Conservation (phyloP, 2,888 invertebrate species). For the Tethea ocularis region DNA sequence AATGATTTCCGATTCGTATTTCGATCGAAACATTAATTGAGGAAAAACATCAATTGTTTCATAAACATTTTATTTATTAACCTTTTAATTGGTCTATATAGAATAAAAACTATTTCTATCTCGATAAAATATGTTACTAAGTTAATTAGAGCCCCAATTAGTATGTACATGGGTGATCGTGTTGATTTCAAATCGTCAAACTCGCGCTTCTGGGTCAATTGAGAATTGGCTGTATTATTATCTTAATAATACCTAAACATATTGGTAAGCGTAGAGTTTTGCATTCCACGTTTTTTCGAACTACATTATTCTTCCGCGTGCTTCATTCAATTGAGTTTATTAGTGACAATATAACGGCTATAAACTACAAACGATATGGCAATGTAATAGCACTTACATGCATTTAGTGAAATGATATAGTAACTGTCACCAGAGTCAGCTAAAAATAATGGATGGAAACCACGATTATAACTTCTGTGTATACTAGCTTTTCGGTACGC, state of each 20-base stretch:
- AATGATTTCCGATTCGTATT: background rate
- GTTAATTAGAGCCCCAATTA: background rate
- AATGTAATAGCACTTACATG: background rate
- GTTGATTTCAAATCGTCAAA: background rate
- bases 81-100: background rate
- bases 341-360: background rate
- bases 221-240: background rate
- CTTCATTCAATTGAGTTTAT: slow-evolving; percentile 1
- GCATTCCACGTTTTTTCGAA: background rate
- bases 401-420: slow-evolving; percentile 2
- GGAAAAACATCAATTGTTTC: background rate
- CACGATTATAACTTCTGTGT: background rate
- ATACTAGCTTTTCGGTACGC: no score
- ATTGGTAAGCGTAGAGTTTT: background rate
- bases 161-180: background rate
- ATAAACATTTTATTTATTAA: background rate
- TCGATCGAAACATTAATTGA: background rate
- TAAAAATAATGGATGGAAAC: background rate
- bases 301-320: background rate
- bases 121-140: background rate
- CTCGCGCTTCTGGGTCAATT: background rate
- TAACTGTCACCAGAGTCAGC: background rate
- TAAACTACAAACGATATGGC: background rate
- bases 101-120: background rate
- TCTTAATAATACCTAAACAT: background rate